Conservation (phyloP, 2,888 invertebrate genomes). For the Parnassius orleans region DNA sequence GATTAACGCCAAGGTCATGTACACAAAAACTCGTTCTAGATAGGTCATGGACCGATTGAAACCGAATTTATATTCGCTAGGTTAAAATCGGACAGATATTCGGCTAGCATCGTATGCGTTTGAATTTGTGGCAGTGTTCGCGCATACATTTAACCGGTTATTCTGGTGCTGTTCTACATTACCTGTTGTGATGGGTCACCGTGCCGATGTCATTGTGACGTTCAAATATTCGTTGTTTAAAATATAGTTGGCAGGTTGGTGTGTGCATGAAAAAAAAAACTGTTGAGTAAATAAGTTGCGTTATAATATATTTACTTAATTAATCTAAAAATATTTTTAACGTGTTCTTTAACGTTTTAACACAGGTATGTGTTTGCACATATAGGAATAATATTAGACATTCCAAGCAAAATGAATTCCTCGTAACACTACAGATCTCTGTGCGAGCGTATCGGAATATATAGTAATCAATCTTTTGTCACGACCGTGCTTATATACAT, state of each 20-base stretch:
- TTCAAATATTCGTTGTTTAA: slow-evolving; percentile 1
- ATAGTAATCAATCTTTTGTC: slow-evolving; percentile 22
- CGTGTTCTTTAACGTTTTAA: too few species aligned
- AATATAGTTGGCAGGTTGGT: too few species aligned
- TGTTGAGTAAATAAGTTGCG: too few species aligned
- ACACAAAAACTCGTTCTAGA: slow-evolving; percentile 22
- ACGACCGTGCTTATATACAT: slow-evolving; percentile 7
- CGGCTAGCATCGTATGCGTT: slow-evolving; percentile 10
- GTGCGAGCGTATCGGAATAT: slow-evolving; percentile 6
- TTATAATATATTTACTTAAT: too few species aligned
- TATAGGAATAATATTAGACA: too few species aligned
- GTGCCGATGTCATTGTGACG: slow-evolving; percentile 24
- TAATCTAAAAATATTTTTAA: too few species aligned
- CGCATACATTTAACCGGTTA: slow-evolving; percentile 24
- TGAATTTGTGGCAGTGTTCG: slow-evolving; percentile 9
- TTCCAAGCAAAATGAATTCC: slow-evolving; percentile 15
- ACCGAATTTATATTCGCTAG: slow-evolving; percentile 5
- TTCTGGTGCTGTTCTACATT: slow-evolving; percentile 26
- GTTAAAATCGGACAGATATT: slow-evolving; percentile 14
- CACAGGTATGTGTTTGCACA: too few species aligned
- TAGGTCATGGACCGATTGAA: slow-evolving; percentile 12
- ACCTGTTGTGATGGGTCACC: slow-evolving; percentile 28
- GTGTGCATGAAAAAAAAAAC: too few species aligned
- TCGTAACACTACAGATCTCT: slow-evolving; percentile 20
- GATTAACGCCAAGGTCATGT: slow-evolving; percentile 25